Evolutionary conservation across 2,113 vertebrate genomes (phyloP).

Genomic region (Dascyllus trimaculatus): DNA sequence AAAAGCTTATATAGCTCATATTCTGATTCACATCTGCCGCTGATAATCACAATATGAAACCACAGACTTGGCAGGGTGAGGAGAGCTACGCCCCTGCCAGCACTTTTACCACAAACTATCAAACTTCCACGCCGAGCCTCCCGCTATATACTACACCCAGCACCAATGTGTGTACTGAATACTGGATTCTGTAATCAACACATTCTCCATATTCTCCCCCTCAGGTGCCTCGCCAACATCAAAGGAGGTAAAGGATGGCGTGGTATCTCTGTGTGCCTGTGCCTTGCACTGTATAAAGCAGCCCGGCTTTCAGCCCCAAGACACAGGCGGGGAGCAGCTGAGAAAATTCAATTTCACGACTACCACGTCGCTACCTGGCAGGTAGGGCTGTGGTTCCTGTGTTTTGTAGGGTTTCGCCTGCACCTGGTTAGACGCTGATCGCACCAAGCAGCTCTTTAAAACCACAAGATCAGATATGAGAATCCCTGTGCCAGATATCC

Average conservation of each 20-base stretch:
- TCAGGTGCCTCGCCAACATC: slow-evolving; percentile 75
- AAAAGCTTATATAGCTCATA: slow-evolving; percentile 34
- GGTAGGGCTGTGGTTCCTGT: slow-evolving; percentile 57
- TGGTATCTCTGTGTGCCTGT: slow-evolving; percentile 75
- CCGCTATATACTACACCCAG: slow-evolving; percentile 41
- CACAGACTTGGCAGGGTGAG: slow-evolving; percentile 64
- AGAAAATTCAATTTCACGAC: slow-evolving; percentile 74
- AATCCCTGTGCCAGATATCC: slow-evolving; percentile 22
- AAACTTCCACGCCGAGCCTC: slow-evolving; percentile 57
- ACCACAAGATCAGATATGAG: slow-evolving; percentile 60
- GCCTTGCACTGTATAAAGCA: slow-evolving; percentile 64
- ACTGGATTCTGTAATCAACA: slow-evolving; percentile 73
- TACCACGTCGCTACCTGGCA: slow-evolving; percentile 60
- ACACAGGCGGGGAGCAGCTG: slow-evolving; percentile 68
- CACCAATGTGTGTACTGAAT: slow-evolving; percentile 71
- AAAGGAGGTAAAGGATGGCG: slow-evolving; percentile 75
- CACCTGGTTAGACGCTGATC: slow-evolving; percentile 59
- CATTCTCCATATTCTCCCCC: slow-evolving; percentile 71
- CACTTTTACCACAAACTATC: slow-evolving; percentile 66
- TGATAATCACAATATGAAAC: slow-evolving; percentile 64
- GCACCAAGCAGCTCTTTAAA: slow-evolving; percentile 36
- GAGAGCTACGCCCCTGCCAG: slow-evolving; percentile 51
- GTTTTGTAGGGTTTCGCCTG: slow-evolving; percentile 45
- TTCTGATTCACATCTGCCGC: slow-evolving; percentile 68
- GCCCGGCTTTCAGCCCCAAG: slow-evolving; percentile 66